A percentile compares a stretch with the other conserved stretches of the same genome.
Evolutionary conservation across 2,888 invertebrate genomes (phyloP).

Genomic region (Sphaerolaimus hirsutus): DNA sequence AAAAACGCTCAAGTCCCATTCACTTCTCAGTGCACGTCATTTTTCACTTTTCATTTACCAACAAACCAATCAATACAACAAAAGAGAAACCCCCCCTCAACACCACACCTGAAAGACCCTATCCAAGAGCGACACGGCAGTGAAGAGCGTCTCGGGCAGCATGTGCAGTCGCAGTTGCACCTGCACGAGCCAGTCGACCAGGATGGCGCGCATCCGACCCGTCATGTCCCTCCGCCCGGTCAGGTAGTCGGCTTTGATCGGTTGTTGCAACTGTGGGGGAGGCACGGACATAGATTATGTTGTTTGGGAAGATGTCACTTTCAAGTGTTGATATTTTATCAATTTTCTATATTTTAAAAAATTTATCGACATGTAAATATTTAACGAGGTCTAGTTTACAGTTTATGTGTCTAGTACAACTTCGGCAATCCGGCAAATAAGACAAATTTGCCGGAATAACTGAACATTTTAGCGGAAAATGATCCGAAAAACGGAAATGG

Average conservation of each 20-base stretch:
- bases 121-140: constrained; percentile 65
- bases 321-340: background rate
- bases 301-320: too few species aligned
- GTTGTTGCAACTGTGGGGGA: background rate
- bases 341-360: background rate
- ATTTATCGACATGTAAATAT: background rate
- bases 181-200: constrained; percentile 67
- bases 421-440: too few species aligned
- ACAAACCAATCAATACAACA: too few species aligned
- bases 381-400: too few species aligned
- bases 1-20: too few species aligned
- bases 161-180: constrained; percentile 64
- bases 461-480: too few species aligned
- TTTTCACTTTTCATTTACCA: too few species aligned
- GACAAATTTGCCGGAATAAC: too few species aligned
- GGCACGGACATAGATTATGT: background rate
- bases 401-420: too few species aligned
- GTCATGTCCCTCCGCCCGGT: constrained; percentile 33
- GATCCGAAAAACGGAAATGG: too few species aligned
- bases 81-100: too few species aligned
- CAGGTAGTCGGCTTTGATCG: background rate
- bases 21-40: too few species aligned
- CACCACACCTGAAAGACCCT: constrained; percentile 49
- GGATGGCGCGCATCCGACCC: constrained; percentile 58
- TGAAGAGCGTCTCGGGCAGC: constrained; percentile 61